Percentiles rank a stretch among this genome's conserved stretches.
Evolutionary conservation across 1,140 invertebrate genomes (phyloP).

Genomic region (Drosophila fuyamai): DNA sequence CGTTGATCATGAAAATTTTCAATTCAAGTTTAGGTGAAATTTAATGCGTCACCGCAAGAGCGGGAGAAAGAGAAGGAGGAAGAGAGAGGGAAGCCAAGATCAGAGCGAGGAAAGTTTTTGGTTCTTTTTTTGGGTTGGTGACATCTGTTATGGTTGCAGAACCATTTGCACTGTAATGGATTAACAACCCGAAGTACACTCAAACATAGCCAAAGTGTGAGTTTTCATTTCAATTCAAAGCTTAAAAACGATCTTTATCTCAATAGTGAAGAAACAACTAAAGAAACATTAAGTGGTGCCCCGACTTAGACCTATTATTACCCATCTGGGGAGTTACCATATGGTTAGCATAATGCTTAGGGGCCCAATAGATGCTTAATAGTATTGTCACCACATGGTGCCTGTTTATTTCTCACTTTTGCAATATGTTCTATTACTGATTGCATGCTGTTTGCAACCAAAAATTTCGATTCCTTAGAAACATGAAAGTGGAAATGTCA

Average conservation of each 20-base stretch:
- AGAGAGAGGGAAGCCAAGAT: conserved; percentile 5
- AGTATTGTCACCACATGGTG: not conserved
- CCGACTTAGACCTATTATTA: not conserved
- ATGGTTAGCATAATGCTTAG: not conserved
- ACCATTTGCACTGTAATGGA: too few species aligned
- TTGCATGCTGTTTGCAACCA: not conserved
- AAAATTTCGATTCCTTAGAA: too few species aligned
- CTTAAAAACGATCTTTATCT: too few species aligned
- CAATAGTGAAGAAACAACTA: too few species aligned
- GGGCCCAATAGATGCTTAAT: not conserved
- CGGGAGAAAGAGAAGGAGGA: not conserved
- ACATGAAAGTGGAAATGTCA: not conserved
- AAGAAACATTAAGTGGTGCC: too few species aligned
- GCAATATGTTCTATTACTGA: not conserved
- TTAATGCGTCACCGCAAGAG: conserved; percentile 56
- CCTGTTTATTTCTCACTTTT: too few species aligned
- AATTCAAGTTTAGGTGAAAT: conserved; percentile 84
- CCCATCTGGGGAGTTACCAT: not conserved
- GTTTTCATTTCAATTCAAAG: too few species aligned
- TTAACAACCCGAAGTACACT: too few species aligned
- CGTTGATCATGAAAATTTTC: conserved; percentile 83
- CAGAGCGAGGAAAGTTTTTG: conserved; percentile 4
- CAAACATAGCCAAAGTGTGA: too few species aligned
- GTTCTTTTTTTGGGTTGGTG: not conserved
- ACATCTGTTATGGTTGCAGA: not conserved